These are phyloP conservation scores for Drosophila picticornis DNA, from an alignment of 2,888 invertebrate genomes.

Conservation along the genomic window DNA sequence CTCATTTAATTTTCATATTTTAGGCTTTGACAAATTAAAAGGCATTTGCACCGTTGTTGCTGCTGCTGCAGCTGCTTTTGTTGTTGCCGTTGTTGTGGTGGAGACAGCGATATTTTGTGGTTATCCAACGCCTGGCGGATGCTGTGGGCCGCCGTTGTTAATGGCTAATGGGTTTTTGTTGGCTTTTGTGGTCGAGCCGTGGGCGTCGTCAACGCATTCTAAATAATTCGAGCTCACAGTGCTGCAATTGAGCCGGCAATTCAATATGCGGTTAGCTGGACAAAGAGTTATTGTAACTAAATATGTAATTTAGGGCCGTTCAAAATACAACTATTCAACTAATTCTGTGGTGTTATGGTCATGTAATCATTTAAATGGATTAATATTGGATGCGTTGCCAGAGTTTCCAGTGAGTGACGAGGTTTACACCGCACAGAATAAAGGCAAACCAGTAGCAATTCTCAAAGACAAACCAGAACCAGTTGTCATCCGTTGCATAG, in stretches of 20 bases:
- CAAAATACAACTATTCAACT: neutral
- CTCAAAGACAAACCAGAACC: slow-evolving; percentile 53
- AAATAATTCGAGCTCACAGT: slow-evolving; percentile 18
- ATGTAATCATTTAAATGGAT: neutral
- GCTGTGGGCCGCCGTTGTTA: slow-evolving; percentile 80
- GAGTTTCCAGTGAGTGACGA: slow-evolving; percentile 43
- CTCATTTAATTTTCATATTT: slow-evolving; percentile 79
- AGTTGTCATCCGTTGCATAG: slow-evolving; percentile 28
- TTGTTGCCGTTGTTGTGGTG: slow-evolving; percentile 25
- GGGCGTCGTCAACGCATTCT: slow-evolving; percentile 59
- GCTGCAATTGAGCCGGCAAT: slow-evolving; percentile 26
- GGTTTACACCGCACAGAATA: slow-evolving; percentile 13
- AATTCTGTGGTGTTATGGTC: neutral
- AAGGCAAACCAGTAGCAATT: slow-evolving; percentile 53
- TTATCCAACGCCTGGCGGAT: slow-evolving; percentile 78
- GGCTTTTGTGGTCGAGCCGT: slow-evolving; percentile 59
- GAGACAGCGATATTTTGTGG: slow-evolving; percentile 77
- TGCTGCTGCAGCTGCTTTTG: slow-evolving; percentile 34
- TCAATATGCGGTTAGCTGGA: slow-evolving; percentile 33
- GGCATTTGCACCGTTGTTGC: slow-evolving; percentile 80
- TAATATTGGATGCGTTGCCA: neutral
- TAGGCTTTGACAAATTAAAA: slow-evolving; percentile 82
- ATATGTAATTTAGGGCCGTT: slow-evolving; percentile 15
- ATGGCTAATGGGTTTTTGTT: slow-evolving; percentile 69
- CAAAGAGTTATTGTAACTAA: slow-evolving; percentile 26